phyloP scores from a whole-genome alignment of 2,113 vertebrate species.

The Lichenostomus cassidix region DNA sequence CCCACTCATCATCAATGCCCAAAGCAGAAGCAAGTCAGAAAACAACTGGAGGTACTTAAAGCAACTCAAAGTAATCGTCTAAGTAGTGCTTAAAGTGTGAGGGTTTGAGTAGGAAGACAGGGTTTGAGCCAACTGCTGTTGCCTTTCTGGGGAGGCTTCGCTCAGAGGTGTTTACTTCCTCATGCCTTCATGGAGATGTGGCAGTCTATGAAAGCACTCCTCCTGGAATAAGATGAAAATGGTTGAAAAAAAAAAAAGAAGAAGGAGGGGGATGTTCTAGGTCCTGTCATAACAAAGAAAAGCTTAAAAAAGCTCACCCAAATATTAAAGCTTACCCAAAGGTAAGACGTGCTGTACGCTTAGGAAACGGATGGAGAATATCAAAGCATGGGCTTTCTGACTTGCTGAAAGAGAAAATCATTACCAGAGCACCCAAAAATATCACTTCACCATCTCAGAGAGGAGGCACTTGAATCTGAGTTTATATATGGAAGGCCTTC shows the following conservation, averaged over 20 bases:
- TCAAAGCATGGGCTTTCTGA: not conserved
- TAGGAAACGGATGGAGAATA: not conserved
- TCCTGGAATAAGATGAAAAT: slow-evolving; percentile 42
- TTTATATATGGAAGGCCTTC: not conserved
- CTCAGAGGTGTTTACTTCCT: slow-evolving; percentile 54
- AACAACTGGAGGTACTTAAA: slow-evolving; percentile 27
- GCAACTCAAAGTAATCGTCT: not conserved
- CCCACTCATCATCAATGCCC: not conserved
- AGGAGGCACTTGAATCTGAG: not conserved
- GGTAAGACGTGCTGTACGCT: not conserved
- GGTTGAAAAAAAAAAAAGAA: not conserved
- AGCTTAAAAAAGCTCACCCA: slow-evolving; percentile 1
- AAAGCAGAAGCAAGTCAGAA: not conserved
- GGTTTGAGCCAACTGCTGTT: slow-evolving; percentile 31
- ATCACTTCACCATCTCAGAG: not conserved
- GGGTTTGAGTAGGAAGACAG: slow-evolving; percentile 9
- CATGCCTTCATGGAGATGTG: slow-evolving; percentile 31
- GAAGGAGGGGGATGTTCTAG: not conserved
- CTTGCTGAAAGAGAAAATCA: not conserved
- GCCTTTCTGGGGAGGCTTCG: not conserved
- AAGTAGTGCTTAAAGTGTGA: not conserved
- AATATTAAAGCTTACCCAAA: not conserved
- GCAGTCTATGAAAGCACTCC: slow-evolving; percentile 47
- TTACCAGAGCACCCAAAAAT: not conserved
- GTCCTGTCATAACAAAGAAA: slow-evolving; percentile 17